phyloP scores from a whole-genome alignment of 1,140 invertebrate genomes.

The Calephelis nemesis region DNA sequence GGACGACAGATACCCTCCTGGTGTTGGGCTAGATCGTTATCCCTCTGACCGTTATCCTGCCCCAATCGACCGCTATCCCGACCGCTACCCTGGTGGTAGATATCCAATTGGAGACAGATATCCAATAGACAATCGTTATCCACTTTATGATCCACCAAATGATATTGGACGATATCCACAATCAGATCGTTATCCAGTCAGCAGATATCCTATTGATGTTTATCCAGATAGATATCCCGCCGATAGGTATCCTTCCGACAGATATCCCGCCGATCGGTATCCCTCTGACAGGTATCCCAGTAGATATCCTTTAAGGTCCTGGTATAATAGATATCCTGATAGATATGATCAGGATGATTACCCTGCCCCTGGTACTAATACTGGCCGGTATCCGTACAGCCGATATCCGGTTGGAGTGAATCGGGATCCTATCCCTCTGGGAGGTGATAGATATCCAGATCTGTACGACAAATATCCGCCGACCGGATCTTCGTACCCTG shows the following conservation, averaged over 20 bases:
- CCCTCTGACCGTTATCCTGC: slow-evolving; percentile 68
- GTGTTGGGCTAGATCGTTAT: slow-evolving; percentile 54
- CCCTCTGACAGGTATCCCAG: slow-evolving; percentile 10
- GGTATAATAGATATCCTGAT: slow-evolving; percentile 70
- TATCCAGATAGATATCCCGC: slow-evolving; percentile 40
- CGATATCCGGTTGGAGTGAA: slow-evolving; percentile 69
- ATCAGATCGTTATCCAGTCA: slow-evolving; percentile 41
- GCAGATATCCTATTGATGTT: slow-evolving; percentile 55
- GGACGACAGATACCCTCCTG: slow-evolving; percentile 56
- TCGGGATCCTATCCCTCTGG: slow-evolving; percentile 68
- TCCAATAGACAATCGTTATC: slow-evolving; percentile 43
- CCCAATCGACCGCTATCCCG: slow-evolving; percentile 47
- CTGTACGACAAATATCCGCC: slow-evolving; percentile 77
- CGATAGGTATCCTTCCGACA: slow-evolving; percentile 71
- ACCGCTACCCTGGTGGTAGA: slow-evolving; percentile 46
- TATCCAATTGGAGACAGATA: slow-evolving; percentile 59
- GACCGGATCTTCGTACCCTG: slow-evolving; percentile 71
- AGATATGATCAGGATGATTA: slow-evolving; percentile 66
- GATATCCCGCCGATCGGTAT: slow-evolving; percentile 62
- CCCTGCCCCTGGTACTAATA: slow-evolving; percentile 53
- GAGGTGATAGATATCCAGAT: slow-evolving; percentile 71
- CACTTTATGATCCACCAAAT: slow-evolving; percentile 13
- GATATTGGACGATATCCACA: slow-evolving; percentile 2
- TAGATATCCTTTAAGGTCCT: slow-evolving; percentile 59
- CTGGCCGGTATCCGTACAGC: slow-evolving; percentile 73